Conservation (phyloP, 2,113 vertebrate species). For the Nicator chloris region DNA sequence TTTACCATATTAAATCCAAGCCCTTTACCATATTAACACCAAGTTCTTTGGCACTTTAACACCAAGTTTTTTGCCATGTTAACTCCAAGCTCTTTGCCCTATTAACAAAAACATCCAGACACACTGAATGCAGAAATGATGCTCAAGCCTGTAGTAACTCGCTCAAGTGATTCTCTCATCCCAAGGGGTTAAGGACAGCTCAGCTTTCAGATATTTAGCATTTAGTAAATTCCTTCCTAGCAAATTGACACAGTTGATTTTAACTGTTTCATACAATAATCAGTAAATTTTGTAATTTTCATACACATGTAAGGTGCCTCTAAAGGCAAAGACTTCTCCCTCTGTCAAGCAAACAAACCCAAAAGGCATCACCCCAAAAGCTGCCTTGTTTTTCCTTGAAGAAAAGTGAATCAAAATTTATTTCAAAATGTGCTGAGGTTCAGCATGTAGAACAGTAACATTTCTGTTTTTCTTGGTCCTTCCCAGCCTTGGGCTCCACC, state of each 20-base stretch:
- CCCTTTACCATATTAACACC: rapidly evolving
- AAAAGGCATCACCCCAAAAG: background rate
- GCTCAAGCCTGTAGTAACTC: background rate
- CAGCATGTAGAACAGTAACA: background rate
- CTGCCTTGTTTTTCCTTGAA: background rate
- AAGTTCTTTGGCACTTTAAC: rapidly evolving
- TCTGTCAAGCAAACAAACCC: background rate
- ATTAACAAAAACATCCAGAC: background rate
- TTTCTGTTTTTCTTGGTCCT: constrained; percentile 52
- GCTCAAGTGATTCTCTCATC: background rate
- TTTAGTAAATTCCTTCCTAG: background rate
- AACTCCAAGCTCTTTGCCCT: rapidly evolving
- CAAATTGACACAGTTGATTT: background rate
- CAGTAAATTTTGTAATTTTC: background rate
- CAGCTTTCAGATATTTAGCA: background rate
- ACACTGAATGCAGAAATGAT: background rate
- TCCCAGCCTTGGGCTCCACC: constrained; percentile 4
- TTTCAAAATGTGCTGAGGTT: constrained; percentile 1
- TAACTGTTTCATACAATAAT: background rate
- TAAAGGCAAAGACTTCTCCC: background rate
- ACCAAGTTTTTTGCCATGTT: rapidly evolving
- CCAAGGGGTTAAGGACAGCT: background rate
- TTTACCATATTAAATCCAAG: background rate
- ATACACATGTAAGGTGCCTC: background rate
- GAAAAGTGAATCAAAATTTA: background rate